Base-by-base conservation (phyloP, 2,113 vertebrate genomes). In the Syrmaticus mikado region DNA sequence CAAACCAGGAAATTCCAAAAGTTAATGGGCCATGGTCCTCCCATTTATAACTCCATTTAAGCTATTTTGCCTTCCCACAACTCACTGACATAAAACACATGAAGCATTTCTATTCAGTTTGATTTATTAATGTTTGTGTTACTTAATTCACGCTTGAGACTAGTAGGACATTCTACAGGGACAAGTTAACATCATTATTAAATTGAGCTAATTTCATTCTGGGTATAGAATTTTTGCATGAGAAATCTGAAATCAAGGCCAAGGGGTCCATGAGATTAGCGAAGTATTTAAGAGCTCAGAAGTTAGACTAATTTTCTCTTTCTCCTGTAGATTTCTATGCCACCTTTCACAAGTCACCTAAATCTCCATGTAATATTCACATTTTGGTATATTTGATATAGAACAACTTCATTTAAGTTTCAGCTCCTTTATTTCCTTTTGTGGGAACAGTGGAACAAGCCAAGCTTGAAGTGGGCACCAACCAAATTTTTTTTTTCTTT, bases 1-100 rank as follows among this genome's bases (percentile, higher is more conserved):
- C 70, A 91, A 61, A 89, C 88, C 95, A 96, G 95, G 95, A 97
- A 97, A 97, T 96, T 97, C 95, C 92, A 90, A 14, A 66, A 85
- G 85, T 86, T 95, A 94, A 94, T 91, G 89, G 76, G 45, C 73
- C 95, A 65, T 89, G 30, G 30, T 82, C 76, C 76, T 94, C 60
- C 66, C 74, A 81, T 83, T 41, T 93, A 30, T 92, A 91, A 86
- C 43, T 90, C 73, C 34, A 34, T 11, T 83, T 70, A 93, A 90
- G 38, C 5, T 94, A 71, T 82, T 97, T 82, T 65, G 50, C 82
- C 78, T 87, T 95, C 94, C 77, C 60, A 94, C 62, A 93, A 92
- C 30, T 66, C 87, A 85, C 50, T 92, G 87, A 55, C 82, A 85
- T 75, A 85, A 93, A 89, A 94, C 48, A 50, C 30, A 77, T 34